Percentiles rank a stretch among this genome's conserved stretches.
phyloP scores from a whole-genome alignment of 2,888 invertebrate species.

The Leucophora obtusa region DNA sequence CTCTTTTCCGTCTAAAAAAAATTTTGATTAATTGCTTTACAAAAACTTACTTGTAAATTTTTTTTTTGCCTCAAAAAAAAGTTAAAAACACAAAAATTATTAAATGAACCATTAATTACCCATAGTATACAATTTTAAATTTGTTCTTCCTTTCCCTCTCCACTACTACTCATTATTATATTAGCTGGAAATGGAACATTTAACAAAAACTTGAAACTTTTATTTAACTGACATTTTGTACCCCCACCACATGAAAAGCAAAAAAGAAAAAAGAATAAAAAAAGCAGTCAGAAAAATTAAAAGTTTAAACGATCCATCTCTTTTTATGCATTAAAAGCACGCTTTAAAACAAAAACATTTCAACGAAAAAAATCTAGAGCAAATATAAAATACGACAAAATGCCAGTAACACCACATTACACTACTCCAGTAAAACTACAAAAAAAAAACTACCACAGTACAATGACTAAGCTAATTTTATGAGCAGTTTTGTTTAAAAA shows the following conservation, averaged over 20 bases:
- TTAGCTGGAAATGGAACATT: neutral
- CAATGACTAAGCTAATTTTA: constrained; percentile 60
- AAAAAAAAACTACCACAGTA: constrained; percentile 2
- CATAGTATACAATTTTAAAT: constrained; percentile 27
- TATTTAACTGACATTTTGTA: constrained; percentile 29
- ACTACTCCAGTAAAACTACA: constrained; percentile 7
- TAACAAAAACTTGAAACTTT: constrained; percentile 31
- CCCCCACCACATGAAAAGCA: neutral
- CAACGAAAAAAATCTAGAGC: constrained; percentile 2
- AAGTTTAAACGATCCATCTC: constrained; percentile 60
- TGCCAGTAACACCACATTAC: constrained; percentile 34
- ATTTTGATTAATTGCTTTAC: constrained; percentile 61
- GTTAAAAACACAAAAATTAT: constrained; percentile 36
- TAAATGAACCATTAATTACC: constrained; percentile 64
- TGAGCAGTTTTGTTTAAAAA: constrained; percentile 45
- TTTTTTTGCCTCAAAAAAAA: neutral
- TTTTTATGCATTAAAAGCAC: constrained; percentile 8
- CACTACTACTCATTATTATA: neutral
- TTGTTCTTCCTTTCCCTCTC: neutral
- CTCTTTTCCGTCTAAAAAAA: constrained; percentile 1
- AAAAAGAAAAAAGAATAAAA: constrained; percentile 5
- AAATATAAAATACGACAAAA: constrained; percentile 16
- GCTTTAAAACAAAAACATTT: constrained; percentile 8
- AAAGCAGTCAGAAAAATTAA: constrained; percentile 42
- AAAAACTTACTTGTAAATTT: constrained; percentile 43